A percentile compares a stretch with the other conserved stretches of the same genome.
Conservation (phyloP, 2,888 invertebrate species). For the Agapetus fuscipes region DNA sequence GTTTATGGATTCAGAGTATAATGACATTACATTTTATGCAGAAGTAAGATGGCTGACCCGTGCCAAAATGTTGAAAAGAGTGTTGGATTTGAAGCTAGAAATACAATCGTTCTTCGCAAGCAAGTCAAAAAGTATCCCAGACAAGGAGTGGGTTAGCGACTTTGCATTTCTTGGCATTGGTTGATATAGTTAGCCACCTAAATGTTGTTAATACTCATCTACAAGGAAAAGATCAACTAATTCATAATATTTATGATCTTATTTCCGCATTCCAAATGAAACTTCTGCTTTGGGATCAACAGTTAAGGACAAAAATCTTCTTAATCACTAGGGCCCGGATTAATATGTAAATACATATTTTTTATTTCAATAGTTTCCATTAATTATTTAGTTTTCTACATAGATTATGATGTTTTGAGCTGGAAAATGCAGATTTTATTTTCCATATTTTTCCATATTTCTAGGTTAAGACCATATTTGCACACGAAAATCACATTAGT, state of each 20-base stretch:
- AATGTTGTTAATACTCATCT: slow-evolving; percentile 9
- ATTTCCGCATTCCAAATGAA: slow-evolving; percentile 11
- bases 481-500: no score
- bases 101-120: slow-evolving; percentile 5
- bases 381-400: no score
- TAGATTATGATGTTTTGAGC: no score
- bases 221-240: slow-evolving; percentile 8
- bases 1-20: slow-evolving; percentile 9
- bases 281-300: slow-evolving; percentile 7
- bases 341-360: no score
- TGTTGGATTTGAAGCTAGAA: slow-evolving; percentile 9
- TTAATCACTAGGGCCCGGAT: no score
- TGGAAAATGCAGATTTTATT: no score
- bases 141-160: slow-evolving; percentile 7
- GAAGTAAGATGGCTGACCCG: slow-evolving; percentile 14
- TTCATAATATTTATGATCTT: slow-evolving; percentile 6
- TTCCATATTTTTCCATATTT: no score
- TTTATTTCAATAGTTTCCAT: no score
- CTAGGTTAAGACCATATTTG: no score
- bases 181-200: slow-evolving; percentile 2
- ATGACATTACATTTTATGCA: slow-evolving; percentile 12
- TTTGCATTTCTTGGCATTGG: slow-evolving; percentile 8
- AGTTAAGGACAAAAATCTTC: slow-evolving; percentile 7
- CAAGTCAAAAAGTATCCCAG: slow-evolving; percentile 9
- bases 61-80: slow-evolving; percentile 9